phyloP scores from a whole-genome alignment of 2,888 invertebrate species.

The Cheilosia scutellata region DNA sequence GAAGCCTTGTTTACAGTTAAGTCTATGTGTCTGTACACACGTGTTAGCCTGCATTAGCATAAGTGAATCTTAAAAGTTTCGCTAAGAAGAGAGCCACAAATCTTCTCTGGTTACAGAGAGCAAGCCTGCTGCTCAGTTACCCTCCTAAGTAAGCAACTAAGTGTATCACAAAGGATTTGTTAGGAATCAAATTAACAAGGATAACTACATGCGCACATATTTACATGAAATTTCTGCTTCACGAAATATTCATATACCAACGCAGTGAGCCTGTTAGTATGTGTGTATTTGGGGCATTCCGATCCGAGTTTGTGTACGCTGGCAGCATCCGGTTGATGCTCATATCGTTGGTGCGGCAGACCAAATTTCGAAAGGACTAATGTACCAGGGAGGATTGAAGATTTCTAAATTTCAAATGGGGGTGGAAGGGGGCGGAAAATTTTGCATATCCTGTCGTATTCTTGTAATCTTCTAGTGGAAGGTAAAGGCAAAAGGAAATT shows the following conservation, averaged over 20 bases:
- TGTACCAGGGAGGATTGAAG: constrained; percentile 5
- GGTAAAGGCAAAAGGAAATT: constrained; percentile 62
- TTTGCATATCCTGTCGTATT: constrained; percentile 58
- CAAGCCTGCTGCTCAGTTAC: constrained; percentile 27
- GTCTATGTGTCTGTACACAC: not conserved
- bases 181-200: constrained; percentile 71
- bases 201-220: constrained; percentile 56
- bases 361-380: constrained; percentile 54
- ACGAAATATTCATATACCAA: not conserved
- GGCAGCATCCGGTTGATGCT: constrained; percentile 30
- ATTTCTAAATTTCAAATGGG: constrained; percentile 48
- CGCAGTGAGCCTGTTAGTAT: not conserved
- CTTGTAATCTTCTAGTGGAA: constrained; percentile 42
- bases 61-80: constrained; percentile 38
- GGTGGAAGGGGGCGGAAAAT: constrained; percentile 4
- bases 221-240: constrained; percentile 15
- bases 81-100: constrained; percentile 46
- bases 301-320: not conserved
- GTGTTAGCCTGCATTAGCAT: constrained; percentile 35
- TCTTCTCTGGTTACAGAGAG: not conserved
- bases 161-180: constrained; percentile 72
- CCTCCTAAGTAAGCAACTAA: constrained; percentile 61
- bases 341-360: constrained; percentile 45
- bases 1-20: not conserved
- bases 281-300: too few relatives aligned